A percentile compares a stretch with the other conserved stretches of the same genome.
Conservation (phyloP, 2,888 invertebrate species). For the Microctonus hyperodae region DNA sequence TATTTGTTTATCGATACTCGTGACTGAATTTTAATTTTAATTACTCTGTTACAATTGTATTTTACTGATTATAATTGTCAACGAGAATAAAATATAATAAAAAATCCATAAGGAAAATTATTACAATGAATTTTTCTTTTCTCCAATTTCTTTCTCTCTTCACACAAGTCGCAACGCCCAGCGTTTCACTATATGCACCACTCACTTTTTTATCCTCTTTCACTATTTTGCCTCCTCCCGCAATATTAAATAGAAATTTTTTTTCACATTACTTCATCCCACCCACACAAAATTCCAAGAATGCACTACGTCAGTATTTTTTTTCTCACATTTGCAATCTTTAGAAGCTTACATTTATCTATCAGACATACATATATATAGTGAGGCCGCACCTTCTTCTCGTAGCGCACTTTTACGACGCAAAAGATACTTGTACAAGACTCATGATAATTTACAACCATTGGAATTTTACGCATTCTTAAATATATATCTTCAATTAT, state of each 20-base stretch:
- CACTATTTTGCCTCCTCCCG: neutral
- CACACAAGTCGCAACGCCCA: slow-evolving; percentile 41
- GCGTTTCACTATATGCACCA: slow-evolving; percentile 36
- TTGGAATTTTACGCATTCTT: neutral
- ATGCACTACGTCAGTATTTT: slow-evolving; percentile 2
- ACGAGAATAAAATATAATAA: neutral
- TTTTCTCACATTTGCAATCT: neutral
- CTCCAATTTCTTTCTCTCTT: neutral
- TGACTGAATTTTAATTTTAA: neutral
- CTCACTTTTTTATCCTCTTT: neutral
- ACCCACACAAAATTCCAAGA: neutral
- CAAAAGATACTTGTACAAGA: neutral
- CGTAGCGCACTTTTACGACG: neutral
- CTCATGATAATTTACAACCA: slow-evolving; percentile 5
- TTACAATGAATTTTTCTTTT: slow-evolving; percentile 13
- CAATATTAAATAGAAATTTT: neutral
- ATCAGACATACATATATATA: neutral
- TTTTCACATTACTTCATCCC: neutral
- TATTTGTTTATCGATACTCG: neutral
- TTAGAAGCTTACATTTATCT: neutral
- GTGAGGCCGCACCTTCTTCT: slow-evolving; percentile 8
- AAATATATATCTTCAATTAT: slow-evolving; percentile 2
- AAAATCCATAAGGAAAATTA: neutral
- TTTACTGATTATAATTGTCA: neutral
- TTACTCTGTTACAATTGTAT: neutral